Percentiles rank a stretch among this genome's conserved stretches.
Conservation (phyloP, 2,113 vertebrate species). For the Aix galericulata region DNA sequence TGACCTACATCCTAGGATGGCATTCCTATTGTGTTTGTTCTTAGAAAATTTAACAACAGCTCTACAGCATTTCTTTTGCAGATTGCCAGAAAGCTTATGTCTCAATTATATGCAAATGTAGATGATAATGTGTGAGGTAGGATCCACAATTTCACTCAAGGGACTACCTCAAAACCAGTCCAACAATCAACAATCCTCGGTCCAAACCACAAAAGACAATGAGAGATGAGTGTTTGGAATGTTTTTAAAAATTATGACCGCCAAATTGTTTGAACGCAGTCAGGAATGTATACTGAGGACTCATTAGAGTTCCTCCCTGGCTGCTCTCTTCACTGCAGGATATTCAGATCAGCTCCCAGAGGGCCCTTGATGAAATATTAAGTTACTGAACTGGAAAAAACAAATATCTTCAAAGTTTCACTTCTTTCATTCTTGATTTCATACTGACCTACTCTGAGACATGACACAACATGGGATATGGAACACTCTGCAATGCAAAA, state of each 20-base stretch:
- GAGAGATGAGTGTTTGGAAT: slow-evolving; percentile 66
- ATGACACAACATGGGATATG: slow-evolving; percentile 59
- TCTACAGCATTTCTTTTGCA: slow-evolving; percentile 48
- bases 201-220: slow-evolving; percentile 72
- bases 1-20: slow-evolving; percentile 68
- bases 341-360: slow-evolving; percentile 53
- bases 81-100: slow-evolving; percentile 64
- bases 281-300: slow-evolving; percentile 61
- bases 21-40: slow-evolving; percentile 66
- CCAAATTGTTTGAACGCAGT: slow-evolving; percentile 60
- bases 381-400: slow-evolving; percentile 67
- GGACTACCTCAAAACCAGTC: slow-evolving; percentile 68
- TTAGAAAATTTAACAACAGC: slow-evolving; percentile 71
- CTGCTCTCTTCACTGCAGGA: slow-evolving; percentile 47
- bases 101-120: slow-evolving; percentile 66
- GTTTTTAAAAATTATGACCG: slow-evolving; percentile 37
- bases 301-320: slow-evolving; percentile 58
- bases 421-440: slow-evolving; percentile 68
- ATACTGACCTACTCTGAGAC: slow-evolving; percentile 61
- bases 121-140: slow-evolving; percentile 66
- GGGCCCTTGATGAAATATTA: slow-evolving; percentile 57
- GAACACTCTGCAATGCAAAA: slow-evolving; percentile 56
- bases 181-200: slow-evolving; percentile 39
- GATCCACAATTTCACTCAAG: slow-evolving; percentile 50
- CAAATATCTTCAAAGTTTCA: slow-evolving; percentile 64